These are phyloP conservation scores for Heloderma charlesbogerti DNA, from an alignment of 2,113 vertebrate species.

Conservation along the genomic window DNA sequence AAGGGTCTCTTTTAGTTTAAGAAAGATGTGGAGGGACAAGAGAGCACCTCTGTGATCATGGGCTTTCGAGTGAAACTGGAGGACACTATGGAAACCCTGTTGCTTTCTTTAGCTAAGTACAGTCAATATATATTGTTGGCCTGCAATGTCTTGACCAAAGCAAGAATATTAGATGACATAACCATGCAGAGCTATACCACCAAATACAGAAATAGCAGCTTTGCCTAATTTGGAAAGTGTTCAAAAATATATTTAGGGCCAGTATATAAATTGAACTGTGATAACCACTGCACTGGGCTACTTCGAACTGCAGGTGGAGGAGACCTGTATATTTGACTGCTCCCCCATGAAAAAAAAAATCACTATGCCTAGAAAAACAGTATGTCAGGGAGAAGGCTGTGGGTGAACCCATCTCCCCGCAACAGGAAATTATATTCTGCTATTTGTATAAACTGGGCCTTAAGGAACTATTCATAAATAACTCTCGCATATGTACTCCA, in stretches of 20 bases:
- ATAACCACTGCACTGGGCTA: not conserved
- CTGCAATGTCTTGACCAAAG: too few relatives aligned
- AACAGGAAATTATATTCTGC: not conserved
- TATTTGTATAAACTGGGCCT: not conserved
- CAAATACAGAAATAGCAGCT: not conserved
- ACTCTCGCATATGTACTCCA: not conserved
- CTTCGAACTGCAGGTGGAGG: not conserved
- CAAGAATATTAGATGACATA: accelerated
- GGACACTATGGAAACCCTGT: not conserved
- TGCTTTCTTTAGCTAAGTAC: not conserved
- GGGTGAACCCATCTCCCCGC: not conserved
- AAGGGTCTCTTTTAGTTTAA: not conserved
- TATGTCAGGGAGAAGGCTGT: too few relatives aligned
- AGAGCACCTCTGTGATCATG: not conserved
- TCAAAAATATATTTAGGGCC: not conserved
- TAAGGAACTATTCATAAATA: not conserved
- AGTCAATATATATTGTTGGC: not conserved
- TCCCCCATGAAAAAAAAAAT: too few relatives aligned
- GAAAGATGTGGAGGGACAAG: accelerated
- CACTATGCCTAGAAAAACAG: not conserved
- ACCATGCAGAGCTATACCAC: accelerated
- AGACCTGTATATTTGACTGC: not conserved
- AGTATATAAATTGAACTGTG: not conserved
- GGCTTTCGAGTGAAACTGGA: not conserved
- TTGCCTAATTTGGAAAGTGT: not conserved